Evolutionary conservation across 2,797 vertebrate genomes (phyloP).

Genomic region (Dendrocincla tyrannina): DNA sequence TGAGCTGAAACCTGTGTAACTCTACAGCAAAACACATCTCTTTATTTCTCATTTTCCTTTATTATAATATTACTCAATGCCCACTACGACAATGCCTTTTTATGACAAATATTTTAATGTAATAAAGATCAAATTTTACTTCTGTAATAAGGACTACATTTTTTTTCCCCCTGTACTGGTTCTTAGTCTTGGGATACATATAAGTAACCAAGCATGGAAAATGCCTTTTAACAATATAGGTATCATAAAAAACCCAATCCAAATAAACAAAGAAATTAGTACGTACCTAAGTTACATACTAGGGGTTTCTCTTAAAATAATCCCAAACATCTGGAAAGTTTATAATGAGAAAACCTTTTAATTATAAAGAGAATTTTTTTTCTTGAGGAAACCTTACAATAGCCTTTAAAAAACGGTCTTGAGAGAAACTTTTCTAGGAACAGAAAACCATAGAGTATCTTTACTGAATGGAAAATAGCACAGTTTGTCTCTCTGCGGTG

Average conservation of each 20-base stretch:
- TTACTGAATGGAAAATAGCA: background rate
- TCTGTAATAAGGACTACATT: background rate
- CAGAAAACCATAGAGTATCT: background rate
- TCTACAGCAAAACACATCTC: background rate
- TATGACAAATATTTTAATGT: background rate
- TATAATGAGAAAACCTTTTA: background rate
- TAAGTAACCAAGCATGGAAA: background rate
- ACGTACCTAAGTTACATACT: background rate
- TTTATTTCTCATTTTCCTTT: background rate
- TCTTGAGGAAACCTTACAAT: background rate
- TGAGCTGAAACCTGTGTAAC: background rate
- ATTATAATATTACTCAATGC: background rate
- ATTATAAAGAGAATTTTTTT: background rate
- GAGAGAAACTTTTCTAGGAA: background rate
- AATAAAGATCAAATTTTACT: background rate
- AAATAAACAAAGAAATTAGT: background rate
- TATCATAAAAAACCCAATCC: background rate
- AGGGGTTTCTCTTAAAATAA: background rate
- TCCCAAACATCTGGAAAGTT: background rate
- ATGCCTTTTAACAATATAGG: background rate
- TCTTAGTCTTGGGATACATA: background rate
- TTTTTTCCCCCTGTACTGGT: background rate
- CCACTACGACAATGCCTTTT: background rate
- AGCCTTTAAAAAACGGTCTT: background rate
- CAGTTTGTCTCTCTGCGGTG: background rate